Conservation (phyloP, 2,888 invertebrate genomes). For the Cacoxenus indagator region DNA sequence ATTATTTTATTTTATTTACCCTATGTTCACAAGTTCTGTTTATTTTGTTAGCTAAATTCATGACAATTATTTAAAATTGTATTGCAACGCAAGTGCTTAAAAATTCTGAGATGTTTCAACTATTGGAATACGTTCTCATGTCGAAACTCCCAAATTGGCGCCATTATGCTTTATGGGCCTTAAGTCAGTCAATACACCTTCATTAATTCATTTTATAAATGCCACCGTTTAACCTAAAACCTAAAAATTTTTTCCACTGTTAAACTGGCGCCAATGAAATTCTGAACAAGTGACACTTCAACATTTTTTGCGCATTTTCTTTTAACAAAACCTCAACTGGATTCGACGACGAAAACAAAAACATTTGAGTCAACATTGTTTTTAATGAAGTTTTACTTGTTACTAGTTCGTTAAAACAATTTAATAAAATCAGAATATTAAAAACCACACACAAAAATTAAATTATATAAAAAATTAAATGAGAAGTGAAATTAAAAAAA, state of each 20-base stretch:
- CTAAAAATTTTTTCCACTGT: not conserved
- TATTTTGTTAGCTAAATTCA: too few species aligned
- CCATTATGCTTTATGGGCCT: too few species aligned
- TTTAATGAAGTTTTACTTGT: not conserved
- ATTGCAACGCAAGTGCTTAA: too few species aligned
- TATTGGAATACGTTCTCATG: too few species aligned
- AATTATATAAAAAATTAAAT: not conserved
- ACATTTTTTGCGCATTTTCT: constrained; percentile 32
- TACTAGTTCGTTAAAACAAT: constrained; percentile 31
- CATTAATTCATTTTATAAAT: constrained; percentile 53
- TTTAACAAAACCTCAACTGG: constrained; percentile 26
- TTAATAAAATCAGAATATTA: constrained; percentile 33
- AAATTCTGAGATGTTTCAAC: too few species aligned
- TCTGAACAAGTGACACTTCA: constrained; percentile 24
- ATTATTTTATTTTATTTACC: not conserved
- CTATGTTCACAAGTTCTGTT: not conserved
- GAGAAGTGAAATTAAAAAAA: constrained; percentile 48
- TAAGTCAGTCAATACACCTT: too few species aligned
- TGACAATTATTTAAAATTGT: too few species aligned
- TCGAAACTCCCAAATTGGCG: too few species aligned
- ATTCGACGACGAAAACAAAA: constrained; percentile 29
- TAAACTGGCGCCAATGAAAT: constrained; percentile 50
- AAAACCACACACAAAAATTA: constrained; percentile 15
- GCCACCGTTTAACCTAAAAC: constrained; percentile 23
- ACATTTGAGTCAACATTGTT: constrained; percentile 45